A percentile compares a stretch with the other conserved stretches of the same genome.
These are phyloP conservation scores for Silurus asotus DNA, from an alignment of 2,113 vertebrate species.

Conservation along the genomic window DNA sequence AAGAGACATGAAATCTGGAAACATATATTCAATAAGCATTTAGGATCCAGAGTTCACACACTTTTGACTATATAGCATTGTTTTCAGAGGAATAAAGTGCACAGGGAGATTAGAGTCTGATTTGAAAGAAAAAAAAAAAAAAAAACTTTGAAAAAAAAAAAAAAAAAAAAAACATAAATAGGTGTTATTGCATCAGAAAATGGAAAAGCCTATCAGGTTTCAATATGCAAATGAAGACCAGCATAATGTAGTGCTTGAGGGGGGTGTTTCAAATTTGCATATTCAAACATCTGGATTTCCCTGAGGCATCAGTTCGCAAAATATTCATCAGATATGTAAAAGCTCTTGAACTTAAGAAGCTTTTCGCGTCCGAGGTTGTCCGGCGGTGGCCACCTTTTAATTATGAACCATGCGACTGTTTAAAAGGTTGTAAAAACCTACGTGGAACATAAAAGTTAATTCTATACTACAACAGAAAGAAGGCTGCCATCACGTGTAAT, in stretches of 20 bases:
- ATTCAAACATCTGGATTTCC: neutral
- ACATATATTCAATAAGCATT: neutral
- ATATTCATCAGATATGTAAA: neutral
- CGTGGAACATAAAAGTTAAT: neutral
- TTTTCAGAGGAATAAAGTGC: neutral
- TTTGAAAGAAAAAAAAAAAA: no score
- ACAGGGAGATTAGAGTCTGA: neutral
- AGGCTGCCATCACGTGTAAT: neutral
- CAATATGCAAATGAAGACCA: neutral
- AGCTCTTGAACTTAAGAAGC: neutral
- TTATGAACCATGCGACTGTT: neutral
- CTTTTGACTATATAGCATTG: neutral
- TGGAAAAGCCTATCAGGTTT: neutral
- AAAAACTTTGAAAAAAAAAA: no score
- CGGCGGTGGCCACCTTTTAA: neutral
- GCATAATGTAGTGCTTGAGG: no score
- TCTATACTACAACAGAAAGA: neutral
- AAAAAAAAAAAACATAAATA: neutral
- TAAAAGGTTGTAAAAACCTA: constrained; percentile 15
- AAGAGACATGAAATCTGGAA: neutral
- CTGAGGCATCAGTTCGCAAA: neutral
- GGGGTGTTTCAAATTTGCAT: neutral
- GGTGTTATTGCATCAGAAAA: neutral
- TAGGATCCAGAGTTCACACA: neutral
- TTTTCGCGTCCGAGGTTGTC: neutral